phyloP scores from a whole-genome alignment of 1,140 invertebrate species.

The Drosophila sp. region DNA sequence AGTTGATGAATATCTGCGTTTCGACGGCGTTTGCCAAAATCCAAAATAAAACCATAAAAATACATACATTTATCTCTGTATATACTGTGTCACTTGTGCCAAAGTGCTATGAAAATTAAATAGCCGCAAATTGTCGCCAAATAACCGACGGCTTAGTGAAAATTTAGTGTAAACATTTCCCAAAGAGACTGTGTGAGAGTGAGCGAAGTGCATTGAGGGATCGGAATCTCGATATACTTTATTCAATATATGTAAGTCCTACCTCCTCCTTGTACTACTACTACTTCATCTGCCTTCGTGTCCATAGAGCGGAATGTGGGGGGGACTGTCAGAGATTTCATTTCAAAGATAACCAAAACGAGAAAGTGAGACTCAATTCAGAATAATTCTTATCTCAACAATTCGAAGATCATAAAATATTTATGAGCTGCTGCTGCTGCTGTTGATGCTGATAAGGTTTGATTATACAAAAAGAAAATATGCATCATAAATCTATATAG shows the following conservation, averaged over 20 bases:
- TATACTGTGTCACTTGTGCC: neutral
- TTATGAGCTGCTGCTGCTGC: slow-evolving; percentile 36
- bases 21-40: slow-evolving; percentile 11
- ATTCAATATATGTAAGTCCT: slow-evolving; percentile 13
- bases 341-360: slow-evolving; percentile 12
- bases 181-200: neutral
- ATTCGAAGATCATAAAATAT: slow-evolving; percentile 53
- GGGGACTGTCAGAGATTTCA: neutral
- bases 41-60: neutral
- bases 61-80: neutral
- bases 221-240: neutral
- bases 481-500: slow-evolving; percentile 50
- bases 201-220: neutral
- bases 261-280: neutral
- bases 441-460: slow-evolving; percentile 16
- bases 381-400: slow-evolving; percentile 31
- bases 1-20: slow-evolving; percentile 14
- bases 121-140: slow-evolving; percentile 22
- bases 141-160: slow-evolving; percentile 43
- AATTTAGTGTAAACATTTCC: slow-evolving; percentile 1
- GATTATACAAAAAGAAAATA: slow-evolving; percentile 42
- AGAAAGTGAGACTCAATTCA: slow-evolving; percentile 41
- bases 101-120: slow-evolving; percentile 15
- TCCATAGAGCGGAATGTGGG: no score
- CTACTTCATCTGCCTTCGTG: neutral